Conservation (phyloP, 1,140 invertebrate species). For the Alviniconcha marisindica region DNA sequence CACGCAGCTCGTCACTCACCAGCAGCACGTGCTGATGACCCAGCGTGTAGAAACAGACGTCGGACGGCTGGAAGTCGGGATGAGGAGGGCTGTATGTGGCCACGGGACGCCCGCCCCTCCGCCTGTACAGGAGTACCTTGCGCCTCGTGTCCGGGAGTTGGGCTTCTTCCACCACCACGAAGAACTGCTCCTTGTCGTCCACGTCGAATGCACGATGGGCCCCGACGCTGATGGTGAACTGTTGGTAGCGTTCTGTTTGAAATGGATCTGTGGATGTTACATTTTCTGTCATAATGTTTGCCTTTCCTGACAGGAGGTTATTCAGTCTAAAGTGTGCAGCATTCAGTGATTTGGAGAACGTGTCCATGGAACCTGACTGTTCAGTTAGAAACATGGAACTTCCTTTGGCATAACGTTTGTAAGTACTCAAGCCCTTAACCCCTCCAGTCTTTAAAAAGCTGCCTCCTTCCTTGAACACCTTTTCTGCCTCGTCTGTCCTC, state of each 20-base stretch:
- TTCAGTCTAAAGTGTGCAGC: not conserved
- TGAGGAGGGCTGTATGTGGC: not conserved
- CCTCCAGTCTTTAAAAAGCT: not conserved
- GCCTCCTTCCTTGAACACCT: not conserved
- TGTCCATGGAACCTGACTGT: not conserved
- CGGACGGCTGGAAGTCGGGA: not conserved
- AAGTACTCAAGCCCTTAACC: not conserved
- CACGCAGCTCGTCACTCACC: too few species aligned
- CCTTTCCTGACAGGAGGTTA: not conserved
- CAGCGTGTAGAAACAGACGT: conserved; percentile 16
- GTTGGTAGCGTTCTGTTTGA: not conserved
- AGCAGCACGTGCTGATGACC: too few species aligned
- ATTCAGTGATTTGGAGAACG: not conserved
- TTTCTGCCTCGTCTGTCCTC: not conserved
- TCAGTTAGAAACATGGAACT: not conserved
- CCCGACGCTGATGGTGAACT: not conserved
- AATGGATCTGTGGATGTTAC: not conserved
- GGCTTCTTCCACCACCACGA: conserved; percentile 9
- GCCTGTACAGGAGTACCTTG: not conserved
- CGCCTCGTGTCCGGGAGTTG: not conserved
- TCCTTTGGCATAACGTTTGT: not conserved
- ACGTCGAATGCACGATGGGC: conserved; percentile 22
- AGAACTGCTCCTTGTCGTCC: not conserved
- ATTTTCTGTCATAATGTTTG: not conserved
- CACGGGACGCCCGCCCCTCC: not conserved